Conservation (phyloP, 2,888 invertebrate species). For the Cephus sareptanus region DNA sequence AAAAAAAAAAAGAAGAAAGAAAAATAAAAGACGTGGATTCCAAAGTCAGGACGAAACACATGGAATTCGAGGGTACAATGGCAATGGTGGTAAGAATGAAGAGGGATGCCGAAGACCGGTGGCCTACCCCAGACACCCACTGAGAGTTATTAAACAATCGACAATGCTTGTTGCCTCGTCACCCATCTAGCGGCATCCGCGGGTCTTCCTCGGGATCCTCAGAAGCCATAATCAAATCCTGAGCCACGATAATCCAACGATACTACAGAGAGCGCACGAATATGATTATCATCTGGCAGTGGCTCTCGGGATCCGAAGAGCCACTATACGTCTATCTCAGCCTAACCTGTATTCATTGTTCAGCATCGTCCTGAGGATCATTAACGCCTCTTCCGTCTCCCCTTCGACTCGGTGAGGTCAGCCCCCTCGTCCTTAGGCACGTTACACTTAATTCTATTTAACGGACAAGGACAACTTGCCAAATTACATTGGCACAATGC, state of each 20-base stretch:
- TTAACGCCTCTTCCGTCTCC: background rate
- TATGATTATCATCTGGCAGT: slow-evolving; percentile 5
- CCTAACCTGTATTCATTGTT: background rate
- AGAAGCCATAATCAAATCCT: slow-evolving; percentile 58
- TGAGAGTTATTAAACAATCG: slow-evolving; percentile 58
- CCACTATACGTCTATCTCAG: background rate
- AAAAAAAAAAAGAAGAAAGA: background rate
- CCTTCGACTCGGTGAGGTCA: background rate
- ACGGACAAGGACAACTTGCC: background rate
- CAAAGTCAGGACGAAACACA: background rate
- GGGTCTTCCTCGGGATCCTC: slow-evolving; percentile 45
- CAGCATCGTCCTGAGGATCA: background rate
- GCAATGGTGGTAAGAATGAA: slow-evolving; percentile 21
- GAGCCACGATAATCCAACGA: slow-evolving; percentile 38
- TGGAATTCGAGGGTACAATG: background rate
- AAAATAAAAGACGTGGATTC: background rate
- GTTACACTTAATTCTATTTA: background rate
- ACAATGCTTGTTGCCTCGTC: slow-evolving; percentile 58
- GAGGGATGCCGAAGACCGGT: slow-evolving; percentile 47
- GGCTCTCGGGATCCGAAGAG: background rate
- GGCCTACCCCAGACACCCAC: slow-evolving; percentile 53
- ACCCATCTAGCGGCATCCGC: slow-evolving; percentile 47
- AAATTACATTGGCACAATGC: background rate
- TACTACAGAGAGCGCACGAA: slow-evolving; percentile 7
- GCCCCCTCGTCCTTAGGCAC: background rate